These are phyloP conservation scores for Physeter macrocephalus DNA, from an alignment of 2,113 vertebrate species.

Conservation along the genomic window DNA sequence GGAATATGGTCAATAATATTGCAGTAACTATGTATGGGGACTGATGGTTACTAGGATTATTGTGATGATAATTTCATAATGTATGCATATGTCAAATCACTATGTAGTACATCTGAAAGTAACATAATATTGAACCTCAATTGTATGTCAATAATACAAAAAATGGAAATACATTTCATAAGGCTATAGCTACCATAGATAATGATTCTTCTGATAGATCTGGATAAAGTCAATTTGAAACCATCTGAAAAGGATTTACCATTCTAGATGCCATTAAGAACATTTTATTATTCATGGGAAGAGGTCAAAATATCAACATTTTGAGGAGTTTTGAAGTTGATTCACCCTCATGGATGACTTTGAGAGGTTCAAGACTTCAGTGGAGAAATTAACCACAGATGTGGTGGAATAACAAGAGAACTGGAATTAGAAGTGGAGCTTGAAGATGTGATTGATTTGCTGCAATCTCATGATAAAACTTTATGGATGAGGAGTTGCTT, in stretches of 20 bases:
- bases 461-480: background rate
- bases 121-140: background rate
- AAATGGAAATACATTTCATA: background rate
- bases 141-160: background rate
- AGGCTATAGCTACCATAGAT: background rate
- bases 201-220: background rate
- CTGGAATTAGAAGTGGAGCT: background rate
- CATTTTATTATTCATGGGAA: background rate
- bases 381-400: background rate
- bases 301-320: background rate
- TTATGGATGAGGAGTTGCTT: background rate
- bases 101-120: background rate
- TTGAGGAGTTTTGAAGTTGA: background rate
- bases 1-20: background rate
- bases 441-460: background rate
- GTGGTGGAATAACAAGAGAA: background rate
- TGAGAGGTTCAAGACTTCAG: background rate
- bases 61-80: background rate
- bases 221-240: background rate
- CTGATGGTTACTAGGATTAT: background rate
- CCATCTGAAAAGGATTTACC: background rate
- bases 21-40: background rate
- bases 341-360: background rate
- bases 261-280: background rate
- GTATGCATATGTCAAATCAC: background rate